Base-by-base conservation (phyloP, 2,888 invertebrate species). In the Epirrita christyi region DNA sequence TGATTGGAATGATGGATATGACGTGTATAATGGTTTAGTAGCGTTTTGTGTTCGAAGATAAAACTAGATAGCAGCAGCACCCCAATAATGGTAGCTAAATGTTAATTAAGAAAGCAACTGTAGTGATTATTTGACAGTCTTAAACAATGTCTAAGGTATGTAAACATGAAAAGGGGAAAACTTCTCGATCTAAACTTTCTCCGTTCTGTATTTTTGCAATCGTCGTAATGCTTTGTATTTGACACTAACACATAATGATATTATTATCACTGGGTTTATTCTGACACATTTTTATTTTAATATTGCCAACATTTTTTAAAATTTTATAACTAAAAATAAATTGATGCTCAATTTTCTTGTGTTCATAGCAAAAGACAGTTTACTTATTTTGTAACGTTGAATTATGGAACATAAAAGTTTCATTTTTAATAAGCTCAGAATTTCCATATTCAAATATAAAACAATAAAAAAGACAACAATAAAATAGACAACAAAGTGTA, bases 1-100 rank as follows among this genome's bases (percentile, higher is more conserved):
- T 80, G 75, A 64, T 64, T 58, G 46, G 40, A 77, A 75, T 80
- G 80, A 82, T 79, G 72, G 70, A 72, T 71, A 71, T 64, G 62
- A 68, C 72, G 42, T 28, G 36, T 42, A 27, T 36, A 38, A 49
- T 28, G 32, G 48, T 34, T 48, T 47, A 45, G 70, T 68, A 70
- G 66, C 67, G 56, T 71, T 73, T 63, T 62, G 49, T 62, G 49
- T 44, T 45, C 8, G 45, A 6, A 29, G 40, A 54, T 54, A 47
- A 47, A 8, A n/a, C 36, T n/a, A 32, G 21, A 21, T 21, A 21
- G 21, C 21, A 21, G 21, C 4, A 21, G 21, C 21, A 21, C 21
- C 21, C 21, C 21, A 21, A 21, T 21, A 21, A 21, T 4, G 21
- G 21, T 21, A 21, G 4, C 2, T 3, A 21, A 21, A 21, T 21